Percentiles rank a stretch among this genome's conserved stretches.
Evolutionary conservation across 2,113 vertebrate species (phyloP).

Genomic region (Plecturocebus donacophilus): DNA sequence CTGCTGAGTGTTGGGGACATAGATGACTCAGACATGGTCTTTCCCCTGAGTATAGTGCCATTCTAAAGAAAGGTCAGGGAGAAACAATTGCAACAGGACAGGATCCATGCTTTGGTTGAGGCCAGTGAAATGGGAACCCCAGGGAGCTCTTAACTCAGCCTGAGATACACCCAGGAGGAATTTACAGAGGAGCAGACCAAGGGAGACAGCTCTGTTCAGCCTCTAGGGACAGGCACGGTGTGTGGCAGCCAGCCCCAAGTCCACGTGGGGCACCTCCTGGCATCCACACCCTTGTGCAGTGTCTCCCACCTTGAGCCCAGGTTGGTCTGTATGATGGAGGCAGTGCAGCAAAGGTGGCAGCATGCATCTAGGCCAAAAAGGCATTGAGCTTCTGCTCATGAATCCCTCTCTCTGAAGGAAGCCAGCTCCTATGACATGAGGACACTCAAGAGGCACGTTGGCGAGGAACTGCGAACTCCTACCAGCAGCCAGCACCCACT

Average conservation of each 20-base stretch:
- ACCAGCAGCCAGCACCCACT: background rate
- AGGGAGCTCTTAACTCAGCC: background rate
- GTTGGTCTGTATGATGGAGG: background rate
- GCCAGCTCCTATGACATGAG: background rate
- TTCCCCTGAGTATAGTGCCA: background rate
- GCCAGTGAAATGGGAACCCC: background rate
- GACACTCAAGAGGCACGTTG: background rate
- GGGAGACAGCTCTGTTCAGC: no score
- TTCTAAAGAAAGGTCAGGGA: background rate
- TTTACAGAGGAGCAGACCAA: no score
- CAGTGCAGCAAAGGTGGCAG: background rate
- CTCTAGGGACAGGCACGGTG: background rate
- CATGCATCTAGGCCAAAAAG: background rate
- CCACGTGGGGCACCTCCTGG: fast-evolving
- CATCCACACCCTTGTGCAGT: background rate
- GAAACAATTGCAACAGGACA: fast-evolving
- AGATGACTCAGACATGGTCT: background rate
- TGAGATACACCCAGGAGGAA: background rate
- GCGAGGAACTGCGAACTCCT: background rate
- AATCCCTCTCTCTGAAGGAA: background rate
- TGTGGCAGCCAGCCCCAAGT: no score
- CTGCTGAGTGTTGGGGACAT: background rate
- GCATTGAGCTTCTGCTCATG: background rate
- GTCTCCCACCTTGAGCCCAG: background rate
- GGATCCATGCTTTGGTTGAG: background rate